Conservation (phyloP, 2,797 vertebrate genomes). For the Phoxinus dragarum region DNA sequence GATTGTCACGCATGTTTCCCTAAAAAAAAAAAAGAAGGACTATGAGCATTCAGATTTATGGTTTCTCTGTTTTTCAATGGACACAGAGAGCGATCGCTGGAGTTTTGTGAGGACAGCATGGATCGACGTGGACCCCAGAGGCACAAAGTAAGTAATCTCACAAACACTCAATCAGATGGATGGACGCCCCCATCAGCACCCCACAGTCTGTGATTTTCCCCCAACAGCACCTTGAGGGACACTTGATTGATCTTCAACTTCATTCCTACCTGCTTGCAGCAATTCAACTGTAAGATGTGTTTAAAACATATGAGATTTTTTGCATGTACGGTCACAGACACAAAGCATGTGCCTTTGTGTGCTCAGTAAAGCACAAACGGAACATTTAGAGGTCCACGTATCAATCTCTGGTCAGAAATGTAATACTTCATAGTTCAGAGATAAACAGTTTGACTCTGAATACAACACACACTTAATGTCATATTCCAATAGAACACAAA, state of each 20-base stretch:
- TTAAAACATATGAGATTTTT: constrained; percentile 29
- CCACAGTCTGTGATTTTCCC: constrained; percentile 33
- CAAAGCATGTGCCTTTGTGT: constrained; percentile 38
- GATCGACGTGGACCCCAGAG: constrained; percentile 39
- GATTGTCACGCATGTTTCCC: constrained; percentile 29
- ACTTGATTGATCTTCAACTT: constrained; percentile 38
- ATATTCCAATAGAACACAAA: constrained; percentile 60
- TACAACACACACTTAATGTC: constrained; percentile 49
- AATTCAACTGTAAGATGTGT: constrained; percentile 15
- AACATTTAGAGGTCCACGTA: constrained; percentile 24
- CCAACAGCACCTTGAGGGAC: constrained; percentile 45
- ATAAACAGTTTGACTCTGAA: constrained; percentile 51
- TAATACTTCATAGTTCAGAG: constrained; percentile 45
- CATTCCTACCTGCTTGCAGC: constrained; percentile 22
- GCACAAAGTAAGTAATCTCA: constrained; percentile 51
- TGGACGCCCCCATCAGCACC: constrained; percentile 48
- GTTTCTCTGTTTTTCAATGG: constrained; percentile 30
- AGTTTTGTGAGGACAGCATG: constrained; percentile 37
- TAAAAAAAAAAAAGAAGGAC: not conserved
- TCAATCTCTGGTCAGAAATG: constrained; percentile 37
- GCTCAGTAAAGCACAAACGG: constrained; percentile 32
- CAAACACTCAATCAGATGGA: constrained; percentile 53
- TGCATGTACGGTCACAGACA: constrained; percentile 32
- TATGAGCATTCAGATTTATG: constrained; percentile 48
- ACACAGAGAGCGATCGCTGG: constrained; percentile 16